These are phyloP conservation scores for Automeris io DNA, from an alignment of 2,888 invertebrate genomes.

Conservation along the genomic window DNA sequence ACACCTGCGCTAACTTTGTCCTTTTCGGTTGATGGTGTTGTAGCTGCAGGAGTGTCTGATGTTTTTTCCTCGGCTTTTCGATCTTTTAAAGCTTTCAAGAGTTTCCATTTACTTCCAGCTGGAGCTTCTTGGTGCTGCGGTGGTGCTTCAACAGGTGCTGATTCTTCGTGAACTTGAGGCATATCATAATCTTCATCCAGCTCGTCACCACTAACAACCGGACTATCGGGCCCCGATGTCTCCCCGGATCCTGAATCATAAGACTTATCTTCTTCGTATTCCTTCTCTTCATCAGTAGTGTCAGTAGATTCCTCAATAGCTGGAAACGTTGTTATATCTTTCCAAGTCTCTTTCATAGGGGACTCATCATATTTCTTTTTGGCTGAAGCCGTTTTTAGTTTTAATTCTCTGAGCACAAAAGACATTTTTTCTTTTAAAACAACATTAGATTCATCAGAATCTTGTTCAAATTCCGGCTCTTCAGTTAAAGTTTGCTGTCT, in stretches of 20 bases:
- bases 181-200: conserved; percentile 80
- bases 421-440: conserved; percentile 88
- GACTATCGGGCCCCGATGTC: conserved; percentile 93
- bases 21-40: conserved; percentile 77
- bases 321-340: conserved; percentile 67
- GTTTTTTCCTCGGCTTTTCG: conserved; percentile 92
- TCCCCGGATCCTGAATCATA: conserved; percentile 85
- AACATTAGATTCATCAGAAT: conserved; percentile 77
- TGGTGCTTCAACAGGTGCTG: conserved; percentile 36
- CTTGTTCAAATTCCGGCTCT: conserved; percentile 75
- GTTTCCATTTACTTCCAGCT: conserved; percentile 92
- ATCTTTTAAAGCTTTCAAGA: conserved; percentile 92
- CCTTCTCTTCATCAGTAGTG: conserved; percentile 34
- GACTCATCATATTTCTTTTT: conserved; percentile 61
- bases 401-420: conserved; percentile 85
- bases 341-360: conserved; percentile 57
- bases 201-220: conserved; percentile 85
- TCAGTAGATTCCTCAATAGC: conserved; percentile 65
- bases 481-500: conserved; percentile 79
- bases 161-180: conserved; percentile 59
- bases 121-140: conserved; percentile 71
- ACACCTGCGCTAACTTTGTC: conserved; percentile 84
- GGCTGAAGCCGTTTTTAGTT: conserved; percentile 79
- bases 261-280: conserved; percentile 58
- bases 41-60: conserved; percentile 80